Evolutionary conservation across 2,888 invertebrate genomes (phyloP), one percentile per base, ranked within the genome.

Genomic region (Bombyx huttoni): DNA sequence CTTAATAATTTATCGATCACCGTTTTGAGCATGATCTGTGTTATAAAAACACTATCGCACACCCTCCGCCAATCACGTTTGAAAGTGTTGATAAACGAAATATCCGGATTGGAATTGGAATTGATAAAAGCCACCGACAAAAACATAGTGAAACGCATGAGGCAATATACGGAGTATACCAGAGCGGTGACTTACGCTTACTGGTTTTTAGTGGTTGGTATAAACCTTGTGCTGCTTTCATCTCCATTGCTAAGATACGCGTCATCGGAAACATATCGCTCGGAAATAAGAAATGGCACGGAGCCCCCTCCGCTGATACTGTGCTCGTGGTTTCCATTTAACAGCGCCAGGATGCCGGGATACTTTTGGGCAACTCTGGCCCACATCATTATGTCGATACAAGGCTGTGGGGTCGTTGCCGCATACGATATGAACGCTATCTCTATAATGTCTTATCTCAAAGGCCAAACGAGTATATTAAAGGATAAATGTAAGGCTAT

Each of bases 301-400:
- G 74, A 77, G 46, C 66, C 75, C 0, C 65, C 72, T 34, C 80
- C 81, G 0, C 75, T 75, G 54, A 76, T 84, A 48, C 48, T 82
- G 35, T 66, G 60, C 56, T 75, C 77, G 1, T 84, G 84, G 84
- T 78, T 79, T 53, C 84, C 85, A 0, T 81, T 82, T 54, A 69
- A 84, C 56, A 70, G 71, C 45, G 68, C 60, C 0, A 67, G 65
- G 52, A 67, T 72, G 62, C 75, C 80, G 0, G 84, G 80, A 2
- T 82, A 77, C 57, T 46, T 67, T 0, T 58, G 61, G n/a, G 67
- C 70, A 5, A 53, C 69, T 45, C 24, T 67, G 7, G 45, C 75
- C 13, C 77, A 84, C n/a, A 53, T 74, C 0, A 3, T 61, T 1
- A 68, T 81, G 65, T 62, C 64, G 1, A 59, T 54, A 5, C 70